phyloP scores from a whole-genome alignment of 2,113 vertebrate species.

The Turdus rufiventris region DNA sequence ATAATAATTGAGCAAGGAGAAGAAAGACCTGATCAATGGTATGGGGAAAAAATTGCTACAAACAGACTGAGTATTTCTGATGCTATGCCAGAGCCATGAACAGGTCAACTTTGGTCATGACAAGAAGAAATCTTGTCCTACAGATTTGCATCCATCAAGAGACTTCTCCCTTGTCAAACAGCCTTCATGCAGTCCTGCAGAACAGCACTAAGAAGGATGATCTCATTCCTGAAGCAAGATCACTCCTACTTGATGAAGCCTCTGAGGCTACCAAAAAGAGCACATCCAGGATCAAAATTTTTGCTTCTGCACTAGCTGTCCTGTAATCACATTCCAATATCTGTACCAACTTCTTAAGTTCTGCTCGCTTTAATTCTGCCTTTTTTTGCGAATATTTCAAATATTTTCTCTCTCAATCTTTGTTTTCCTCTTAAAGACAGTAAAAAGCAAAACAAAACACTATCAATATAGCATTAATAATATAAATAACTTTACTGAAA shows the following conservation, averaged over 20 bases:
- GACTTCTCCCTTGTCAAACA: background rate
- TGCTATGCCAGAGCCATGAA: background rate
- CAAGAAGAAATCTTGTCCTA: background rate
- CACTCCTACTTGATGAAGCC: background rate
- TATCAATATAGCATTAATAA: background rate
- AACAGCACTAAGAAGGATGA: background rate
- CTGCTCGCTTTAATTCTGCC: background rate
- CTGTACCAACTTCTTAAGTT: background rate
- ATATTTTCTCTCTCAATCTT: background rate
- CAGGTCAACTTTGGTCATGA: background rate
- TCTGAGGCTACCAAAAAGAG: background rate
- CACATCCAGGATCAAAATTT: background rate
- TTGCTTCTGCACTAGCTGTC: background rate
- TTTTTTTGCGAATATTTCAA: background rate
- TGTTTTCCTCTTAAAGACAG: background rate
- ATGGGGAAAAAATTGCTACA: rapidly evolving
- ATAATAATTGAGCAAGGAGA: background rate
- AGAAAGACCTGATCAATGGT: background rate
- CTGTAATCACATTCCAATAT: background rate
- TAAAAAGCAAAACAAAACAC: background rate
- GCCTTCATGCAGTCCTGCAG: background rate
- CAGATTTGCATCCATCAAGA: background rate
- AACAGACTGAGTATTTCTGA: background rate
- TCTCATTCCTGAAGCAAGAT: background rate
- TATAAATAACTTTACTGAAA: background rate